These are phyloP conservation scores for Platycheirus rosarum DNA, from an alignment of 2,888 invertebrate species.

Conservation along the genomic window DNA sequence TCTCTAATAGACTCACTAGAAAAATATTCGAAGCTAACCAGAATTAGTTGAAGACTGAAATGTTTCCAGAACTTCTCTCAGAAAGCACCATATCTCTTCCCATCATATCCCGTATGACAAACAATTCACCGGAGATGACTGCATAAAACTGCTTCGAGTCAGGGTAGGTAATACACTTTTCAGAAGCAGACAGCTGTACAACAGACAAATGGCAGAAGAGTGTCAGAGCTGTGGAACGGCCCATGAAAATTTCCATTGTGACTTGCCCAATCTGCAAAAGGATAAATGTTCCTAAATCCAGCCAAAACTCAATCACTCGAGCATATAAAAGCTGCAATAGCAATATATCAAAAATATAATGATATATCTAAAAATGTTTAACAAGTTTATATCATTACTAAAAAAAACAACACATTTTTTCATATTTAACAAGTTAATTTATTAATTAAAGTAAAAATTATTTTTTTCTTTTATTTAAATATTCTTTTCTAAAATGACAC, in stretches of 20 bases:
- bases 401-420: too few species aligned
- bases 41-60: neutral
- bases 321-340: too few species aligned
- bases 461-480: too few species aligned
- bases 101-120: neutral
- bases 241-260: neutral
- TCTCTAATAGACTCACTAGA: neutral
- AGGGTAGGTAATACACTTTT: slow-evolving; percentile 13
- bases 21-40: neutral
- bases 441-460: too few species aligned
- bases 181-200: neutral
- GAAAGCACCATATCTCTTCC: neutral
- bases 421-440: too few species aligned
- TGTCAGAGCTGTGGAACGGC: neutral
- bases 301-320: too few species aligned
- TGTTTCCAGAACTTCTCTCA: neutral
- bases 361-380: too few species aligned
- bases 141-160: slow-evolving; percentile 2
- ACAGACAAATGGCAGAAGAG: neutral
- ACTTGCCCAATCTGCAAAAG: too few species aligned
- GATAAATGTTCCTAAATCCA: too few species aligned
- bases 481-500: too few species aligned
- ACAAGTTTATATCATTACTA: too few species aligned
- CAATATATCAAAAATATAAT: too few species aligned
- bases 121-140: neutral